These are phyloP conservation scores for Pectinophora gossypiella DNA, from an alignment of 1,140 invertebrate species.

Conservation along the genomic window DNA sequence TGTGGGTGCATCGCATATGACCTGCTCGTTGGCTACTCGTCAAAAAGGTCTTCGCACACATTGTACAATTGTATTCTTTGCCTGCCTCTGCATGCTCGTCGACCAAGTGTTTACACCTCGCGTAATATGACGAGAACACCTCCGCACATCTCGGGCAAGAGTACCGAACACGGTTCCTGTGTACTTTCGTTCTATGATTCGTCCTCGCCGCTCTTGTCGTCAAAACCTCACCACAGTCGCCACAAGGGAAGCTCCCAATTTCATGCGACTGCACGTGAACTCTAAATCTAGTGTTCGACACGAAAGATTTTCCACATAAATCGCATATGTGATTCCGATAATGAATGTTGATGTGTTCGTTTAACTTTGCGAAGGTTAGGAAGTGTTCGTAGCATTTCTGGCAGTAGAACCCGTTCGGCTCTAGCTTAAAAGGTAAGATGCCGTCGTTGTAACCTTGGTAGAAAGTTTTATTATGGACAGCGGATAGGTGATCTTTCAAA, in stretches of 20 bases:
- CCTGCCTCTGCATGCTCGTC: conserved; percentile 40
- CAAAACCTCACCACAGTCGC: conserved; percentile 85
- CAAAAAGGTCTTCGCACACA: conserved; percentile 42
- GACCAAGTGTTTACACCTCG: conserved; percentile 50
- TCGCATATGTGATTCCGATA: conserved; percentile 78
- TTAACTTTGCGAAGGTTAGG: conserved; percentile 45
- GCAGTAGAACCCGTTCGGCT: conserved; percentile 39
- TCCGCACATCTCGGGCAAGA: conserved; percentile 56
- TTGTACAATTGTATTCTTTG: conserved; percentile 32
- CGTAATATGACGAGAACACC: conserved; percentile 53
- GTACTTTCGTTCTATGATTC: conserved; percentile 46
- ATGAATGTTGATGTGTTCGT: conserved; percentile 68
- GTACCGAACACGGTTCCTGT: conserved; percentile 56
- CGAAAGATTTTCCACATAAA: conserved; percentile 79
- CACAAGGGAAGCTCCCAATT: conserved; percentile 80
- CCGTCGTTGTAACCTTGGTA: conserved; percentile 48
- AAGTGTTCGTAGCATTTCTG: conserved; percentile 44
- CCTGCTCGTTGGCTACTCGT: conserved; percentile 45
- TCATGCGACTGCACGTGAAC: conserved; percentile 77
- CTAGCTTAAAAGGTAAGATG: conserved; percentile 54
- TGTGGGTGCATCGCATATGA: conserved; percentile 34
- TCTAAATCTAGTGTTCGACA: conserved; percentile 74
- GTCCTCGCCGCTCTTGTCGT: conserved; percentile 50
- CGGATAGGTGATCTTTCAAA: conserved; percentile 46
- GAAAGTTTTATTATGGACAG: conserved; percentile 32